These are phyloP conservation scores for Cephalopterus ornatus DNA, from an alignment of 2,113 vertebrate genomes.

Conservation along the genomic window DNA sequence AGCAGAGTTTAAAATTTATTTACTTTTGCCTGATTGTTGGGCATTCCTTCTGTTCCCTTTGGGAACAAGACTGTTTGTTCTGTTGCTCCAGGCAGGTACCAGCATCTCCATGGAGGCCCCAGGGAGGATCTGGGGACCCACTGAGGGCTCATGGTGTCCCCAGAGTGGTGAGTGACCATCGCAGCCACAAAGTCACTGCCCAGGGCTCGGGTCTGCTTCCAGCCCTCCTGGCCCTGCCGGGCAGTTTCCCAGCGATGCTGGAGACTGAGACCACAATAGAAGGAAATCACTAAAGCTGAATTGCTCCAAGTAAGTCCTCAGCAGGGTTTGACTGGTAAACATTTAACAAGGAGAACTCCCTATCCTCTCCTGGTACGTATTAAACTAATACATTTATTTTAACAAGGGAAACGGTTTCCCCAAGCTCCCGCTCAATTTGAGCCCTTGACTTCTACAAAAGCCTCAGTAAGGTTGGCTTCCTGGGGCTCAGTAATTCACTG, in stretches of 20 bases:
- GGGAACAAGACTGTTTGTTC: not conserved
- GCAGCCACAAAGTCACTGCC: not conserved
- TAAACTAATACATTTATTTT: slow-evolving; percentile 73
- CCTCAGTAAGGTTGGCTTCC: slow-evolving; percentile 38
- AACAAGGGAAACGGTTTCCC: slow-evolving; percentile 69
- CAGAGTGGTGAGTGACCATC: fast-evolving
- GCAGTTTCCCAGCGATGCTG: slow-evolving; percentile 3
- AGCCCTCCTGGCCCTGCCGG: not conserved
- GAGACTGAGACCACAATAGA: slow-evolving; percentile 52
- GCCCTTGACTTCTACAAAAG: slow-evolving; percentile 50
- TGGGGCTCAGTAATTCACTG: slow-evolving; percentile 54
- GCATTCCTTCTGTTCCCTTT: not conserved
- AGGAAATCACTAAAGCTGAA: slow-evolving; percentile 62
- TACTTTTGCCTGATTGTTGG: not conserved
- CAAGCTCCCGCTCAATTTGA: slow-evolving; percentile 62
- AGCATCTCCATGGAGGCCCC: not conserved
- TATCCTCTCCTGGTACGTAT: slow-evolving; percentile 70
- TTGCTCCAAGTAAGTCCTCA: slow-evolving; percentile 65
- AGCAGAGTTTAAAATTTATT: not conserved
- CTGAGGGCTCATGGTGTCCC: fast-evolving
- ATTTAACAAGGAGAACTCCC: slow-evolving; percentile 73
- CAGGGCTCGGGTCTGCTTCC: fast-evolving
- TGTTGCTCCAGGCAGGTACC: fast-evolving
- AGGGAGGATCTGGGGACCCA: fast-evolving
- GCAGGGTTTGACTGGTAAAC: slow-evolving; percentile 70